Base-by-base conservation (phyloP, 1,140 invertebrate species). In the Pygmarrhopalites habei region DNA sequence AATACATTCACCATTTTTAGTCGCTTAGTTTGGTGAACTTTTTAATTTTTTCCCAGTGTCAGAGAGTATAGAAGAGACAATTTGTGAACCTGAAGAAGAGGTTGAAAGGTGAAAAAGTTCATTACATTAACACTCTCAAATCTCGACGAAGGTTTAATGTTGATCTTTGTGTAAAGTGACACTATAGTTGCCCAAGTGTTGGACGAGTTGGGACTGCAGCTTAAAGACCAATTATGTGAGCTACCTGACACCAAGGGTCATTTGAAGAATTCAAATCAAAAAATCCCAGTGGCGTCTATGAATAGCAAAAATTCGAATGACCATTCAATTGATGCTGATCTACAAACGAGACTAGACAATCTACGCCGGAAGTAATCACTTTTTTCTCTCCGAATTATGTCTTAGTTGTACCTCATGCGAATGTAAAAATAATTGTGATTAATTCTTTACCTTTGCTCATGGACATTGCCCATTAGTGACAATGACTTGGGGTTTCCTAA, bases 21-120 rank as follows among this genome's bases (percentile, higher is more conserved):
- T n/a, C n/a, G n/a, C n/a, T n/a, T n/a, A n/a, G n/a, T n/a, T n/a
- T n/a, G n/a, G n/a, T n/a, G n/a, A n/a, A n/a, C n/a, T n/a, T n/a
- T n/a, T n/a, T n/a, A n/a, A n/a, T n/a, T n/a, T n/a, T n/a, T n/a
- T n/a, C n/a, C n/a, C n/a, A n/a, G 98, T 99, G 86, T 95, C 94
- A 77, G 97, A 99, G 77, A 93, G 92, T 2, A 98, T 99, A 71
- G 96, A 99, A 77, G 95, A 98, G 79, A 95, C 95, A 1, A 95
- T 99, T 86, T 95, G 92, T 67, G 95, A 92, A 3, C 58, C 23
- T 72, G 95, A 96, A 74, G 93, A 87, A 39, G 95, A 99, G 76
- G 95, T 98, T 75, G 95, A 99, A 81, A 95, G 86, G 89, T 92
- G 78, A n/a, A n/a, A n/a, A n/a, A n/a, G n/a, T n/a, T n/a, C n/a